Base-by-base conservation (phyloP, 92 coral and sea anemone genomes). In the Parazoanthus swiftii region DNA sequence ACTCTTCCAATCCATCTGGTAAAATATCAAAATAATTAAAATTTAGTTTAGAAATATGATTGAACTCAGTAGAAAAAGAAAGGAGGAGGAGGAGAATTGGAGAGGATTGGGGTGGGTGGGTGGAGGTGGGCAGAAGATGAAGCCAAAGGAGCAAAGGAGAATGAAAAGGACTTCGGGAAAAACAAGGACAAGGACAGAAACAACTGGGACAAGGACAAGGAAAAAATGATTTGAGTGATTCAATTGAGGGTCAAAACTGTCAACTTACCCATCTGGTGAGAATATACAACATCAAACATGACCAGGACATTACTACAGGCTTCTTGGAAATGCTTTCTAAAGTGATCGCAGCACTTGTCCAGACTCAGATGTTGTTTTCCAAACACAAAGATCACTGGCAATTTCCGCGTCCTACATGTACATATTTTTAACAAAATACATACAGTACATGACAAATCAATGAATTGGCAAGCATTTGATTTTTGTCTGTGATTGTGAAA, bases 321-420 rank as follows among this genome's bases (percentile, higher is more conserved):
- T 71, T 93, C 98, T 26, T 93, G 91, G 81, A 93, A 91, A 36
- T 91, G 80, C 4, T 58, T 74, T 46, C 78, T 81, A 68, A 97
- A 94, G 29, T 91, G 89, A 74, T 93, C 88, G 39, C 86, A 42
- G 86, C 99, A 97, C 56, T 86, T 76, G 6, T 88, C 75, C 38
- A 89, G 54, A 84, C 81, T 76, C 67, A 97, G 59, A 33, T 92
- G 91, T 77, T 94, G 84, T 91, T 93, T 97, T 38, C 99, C 99
- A 94, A 97, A 97, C 25, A 94, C 90, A 67, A 90, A 93, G 16
- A 94, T 77, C 16, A 94, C 99, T 4, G 99, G 99, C 44, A 97
- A 85, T 68, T 96, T 86, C 80, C 89, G 88, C 20, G 97, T 95
- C 76, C 99, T 97, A 84, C 15, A 67, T 74, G 33, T 29, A 29